Evolutionary conservation across 1,140 invertebrate genomes (phyloP).

Genomic region (Drosophila baimaii): DNA sequence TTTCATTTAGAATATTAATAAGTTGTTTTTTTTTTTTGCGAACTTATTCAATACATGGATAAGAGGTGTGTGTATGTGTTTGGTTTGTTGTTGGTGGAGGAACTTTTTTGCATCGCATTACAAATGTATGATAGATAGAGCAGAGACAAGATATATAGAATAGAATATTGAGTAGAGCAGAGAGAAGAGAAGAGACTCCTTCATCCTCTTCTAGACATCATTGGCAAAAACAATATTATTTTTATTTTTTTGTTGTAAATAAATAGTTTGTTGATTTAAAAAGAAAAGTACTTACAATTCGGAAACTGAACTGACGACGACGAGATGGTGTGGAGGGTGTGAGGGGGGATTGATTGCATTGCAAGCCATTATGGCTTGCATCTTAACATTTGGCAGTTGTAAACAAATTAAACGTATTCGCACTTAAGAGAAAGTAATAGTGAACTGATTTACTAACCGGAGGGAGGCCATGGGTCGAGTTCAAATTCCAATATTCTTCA

Average conservation of each 20-base stretch:
- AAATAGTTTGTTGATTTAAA: slow-evolving; percentile 63
- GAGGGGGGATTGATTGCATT: slow-evolving; percentile 23
- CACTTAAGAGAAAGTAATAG: slow-evolving; percentile 44
- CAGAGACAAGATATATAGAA: slow-evolving; percentile 63
- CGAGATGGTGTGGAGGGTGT: slow-evolving; percentile 46
- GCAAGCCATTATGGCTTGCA: slow-evolving; percentile 28
- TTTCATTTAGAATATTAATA: slow-evolving; percentile 73
- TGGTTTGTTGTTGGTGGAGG: slow-evolving; percentile 60
- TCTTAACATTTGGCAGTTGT: slow-evolving; percentile 18
- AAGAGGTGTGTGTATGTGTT: slow-evolving; percentile 57
- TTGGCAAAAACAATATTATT: slow-evolving; percentile 51
- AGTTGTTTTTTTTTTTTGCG: slow-evolving; percentile 66
- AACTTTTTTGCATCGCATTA: slow-evolving; percentile 82
- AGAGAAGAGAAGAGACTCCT: slow-evolving; percentile 52
- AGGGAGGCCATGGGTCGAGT: slow-evolving; percentile 39
- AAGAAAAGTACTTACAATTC: slow-evolving; percentile 84
- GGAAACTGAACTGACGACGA: slow-evolving; percentile 80
- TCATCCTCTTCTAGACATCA: slow-evolving; percentile 31
- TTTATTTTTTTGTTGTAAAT: slow-evolving; percentile 39
- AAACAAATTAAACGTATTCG: slow-evolving; percentile 41
- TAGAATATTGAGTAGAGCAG: slow-evolving; percentile 60
- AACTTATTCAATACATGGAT: slow-evolving; percentile 75
- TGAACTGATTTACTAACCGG: slow-evolving; percentile 50
- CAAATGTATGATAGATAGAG: slow-evolving; percentile 78
- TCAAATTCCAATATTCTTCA: slow-evolving; percentile 47